phyloP scores from a whole-genome alignment of 1,140 invertebrate genomes.

The Pseudomyrmex flavicornis region DNA sequence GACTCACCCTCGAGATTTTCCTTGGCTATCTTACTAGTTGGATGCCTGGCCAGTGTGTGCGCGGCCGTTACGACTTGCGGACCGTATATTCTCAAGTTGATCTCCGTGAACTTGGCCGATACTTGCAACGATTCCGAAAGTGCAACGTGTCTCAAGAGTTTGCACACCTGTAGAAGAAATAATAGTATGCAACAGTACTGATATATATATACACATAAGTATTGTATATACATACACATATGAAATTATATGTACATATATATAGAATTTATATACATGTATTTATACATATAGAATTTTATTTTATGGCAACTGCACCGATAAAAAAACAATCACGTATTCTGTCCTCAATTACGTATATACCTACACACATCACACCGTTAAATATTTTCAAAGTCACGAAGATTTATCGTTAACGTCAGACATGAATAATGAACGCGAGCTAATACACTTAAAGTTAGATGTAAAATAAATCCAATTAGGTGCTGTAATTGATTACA shows the following conservation, averaged over 20 bases:
- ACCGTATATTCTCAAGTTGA: constrained; percentile 96
- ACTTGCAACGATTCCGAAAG: constrained; percentile 97
- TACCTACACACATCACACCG: neutral
- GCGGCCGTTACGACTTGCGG: constrained; percentile 97
- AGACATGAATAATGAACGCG: neutral
- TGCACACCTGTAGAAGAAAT: constrained; percentile 92
- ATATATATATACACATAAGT: neutral
- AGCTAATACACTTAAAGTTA: constrained; percentile 23
- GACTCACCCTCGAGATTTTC: constrained; percentile 95
- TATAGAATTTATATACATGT: no score
- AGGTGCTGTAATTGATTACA: neutral
- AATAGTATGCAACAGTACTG: neutral
- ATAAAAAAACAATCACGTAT: neutral
- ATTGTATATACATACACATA: no score
- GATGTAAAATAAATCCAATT: constrained; percentile 23
- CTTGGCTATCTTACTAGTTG: constrained; percentile 97
- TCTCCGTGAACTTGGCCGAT: constrained; percentile 97
- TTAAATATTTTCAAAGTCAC: neutral
- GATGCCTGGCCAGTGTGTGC: constrained; percentile 95
- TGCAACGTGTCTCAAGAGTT: constrained; percentile 97
- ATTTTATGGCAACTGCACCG: neutral
- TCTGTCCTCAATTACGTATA: neutral
- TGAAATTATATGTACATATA: no score
- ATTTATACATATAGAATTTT: neutral
- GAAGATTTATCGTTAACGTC: neutral